Conservation (phyloP, 2,888 invertebrate species). For the Drosophila mulleri region DNA sequence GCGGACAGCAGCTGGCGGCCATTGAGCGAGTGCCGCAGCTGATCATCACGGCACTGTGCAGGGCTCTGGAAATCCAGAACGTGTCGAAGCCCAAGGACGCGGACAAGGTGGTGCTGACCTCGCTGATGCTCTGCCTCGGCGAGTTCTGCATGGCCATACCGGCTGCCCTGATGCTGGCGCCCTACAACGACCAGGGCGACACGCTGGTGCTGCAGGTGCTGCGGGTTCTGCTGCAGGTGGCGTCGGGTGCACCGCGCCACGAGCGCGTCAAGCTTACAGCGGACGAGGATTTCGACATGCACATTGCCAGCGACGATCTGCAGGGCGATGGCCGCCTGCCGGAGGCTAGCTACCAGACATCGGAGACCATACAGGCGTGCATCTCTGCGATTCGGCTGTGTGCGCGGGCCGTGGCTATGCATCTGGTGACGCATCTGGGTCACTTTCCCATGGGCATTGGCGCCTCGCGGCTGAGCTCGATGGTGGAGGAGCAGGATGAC, state of each 20-base stretch:
- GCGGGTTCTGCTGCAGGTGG: constrained; percentile 87
- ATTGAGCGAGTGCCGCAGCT: constrained; percentile 83
- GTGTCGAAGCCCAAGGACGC: constrained; percentile 83
- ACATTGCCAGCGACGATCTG: constrained; percentile 83
- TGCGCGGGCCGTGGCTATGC: constrained; percentile 88
- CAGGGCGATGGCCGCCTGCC: constrained; percentile 79
- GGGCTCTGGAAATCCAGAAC: constrained; percentile 84
- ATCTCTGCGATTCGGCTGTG: constrained; percentile 87
- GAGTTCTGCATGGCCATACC: constrained; percentile 97
- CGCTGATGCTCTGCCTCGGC: constrained; percentile 94
- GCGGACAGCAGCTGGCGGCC: constrained; percentile 80
- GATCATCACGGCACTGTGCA: constrained; percentile 83
- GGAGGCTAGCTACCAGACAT: constrained; percentile 83
- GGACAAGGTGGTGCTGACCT: constrained; percentile 85
- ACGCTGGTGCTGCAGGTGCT: constrained; percentile 89
- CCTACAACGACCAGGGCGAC: constrained; percentile 82
- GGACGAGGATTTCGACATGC: constrained; percentile 85
- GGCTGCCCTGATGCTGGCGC: constrained; percentile 87
- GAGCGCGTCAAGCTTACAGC: constrained; percentile 83
- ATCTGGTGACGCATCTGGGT: constrained; percentile 95
- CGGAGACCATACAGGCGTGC: constrained; percentile 85
- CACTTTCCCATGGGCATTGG: constrained; percentile 97
- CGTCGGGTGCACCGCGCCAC: constrained; percentile 82
- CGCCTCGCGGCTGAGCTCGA: constrained; percentile 94
- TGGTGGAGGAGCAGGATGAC: constrained; percentile 97